Conservation (phyloP, 2,113 vertebrate genomes). For the Embiotoca jacksoni region DNA sequence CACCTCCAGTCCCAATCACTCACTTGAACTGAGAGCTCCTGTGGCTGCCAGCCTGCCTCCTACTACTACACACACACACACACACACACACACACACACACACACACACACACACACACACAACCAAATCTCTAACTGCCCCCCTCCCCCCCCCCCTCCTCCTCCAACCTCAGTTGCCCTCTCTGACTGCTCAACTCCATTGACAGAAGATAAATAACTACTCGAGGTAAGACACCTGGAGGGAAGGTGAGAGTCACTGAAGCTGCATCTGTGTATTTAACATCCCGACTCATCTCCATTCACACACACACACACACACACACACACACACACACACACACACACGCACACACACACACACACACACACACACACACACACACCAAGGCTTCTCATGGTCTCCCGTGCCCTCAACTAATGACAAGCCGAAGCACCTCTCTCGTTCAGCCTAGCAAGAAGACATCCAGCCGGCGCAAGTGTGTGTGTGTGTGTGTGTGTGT, state of each 20-base stretch:
- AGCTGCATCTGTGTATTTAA: slow-evolving; percentile 64
- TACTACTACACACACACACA: slow-evolving; percentile 38
- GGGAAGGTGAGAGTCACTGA: slow-evolving; percentile 70
- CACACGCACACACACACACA: slow-evolving; percentile 30
- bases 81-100: slow-evolving; percentile 12
- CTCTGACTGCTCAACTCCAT: slow-evolving; percentile 53
- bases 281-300: slow-evolving; percentile 63
- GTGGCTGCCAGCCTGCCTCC: slow-evolving; percentile 65
- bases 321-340: slow-evolving; percentile 44
- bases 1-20: slow-evolving; percentile 69
- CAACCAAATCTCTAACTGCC: slow-evolving; percentile 33
- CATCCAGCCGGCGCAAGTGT: slow-evolving; percentile 75
- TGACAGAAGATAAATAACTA: slow-evolving; percentile 61
- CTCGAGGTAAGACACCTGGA: slow-evolving; percentile 53
- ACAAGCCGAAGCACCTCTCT: slow-evolving; percentile 83
- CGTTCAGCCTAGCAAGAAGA: slow-evolving; percentile 79
- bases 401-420: slow-evolving; percentile 66
- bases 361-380: slow-evolving; percentile 25
- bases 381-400: slow-evolving; percentile 57
- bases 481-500: slow-evolving; percentile 60
- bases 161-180: slow-evolving; percentile 30
- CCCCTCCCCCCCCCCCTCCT: not conserved
- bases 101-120: slow-evolving; percentile 15
- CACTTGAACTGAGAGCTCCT: slow-evolving; percentile 63
- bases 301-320: slow-evolving; percentile 45